Conservation (phyloP, 2,888 invertebrate species). For the Dioctria linearis region DNA sequence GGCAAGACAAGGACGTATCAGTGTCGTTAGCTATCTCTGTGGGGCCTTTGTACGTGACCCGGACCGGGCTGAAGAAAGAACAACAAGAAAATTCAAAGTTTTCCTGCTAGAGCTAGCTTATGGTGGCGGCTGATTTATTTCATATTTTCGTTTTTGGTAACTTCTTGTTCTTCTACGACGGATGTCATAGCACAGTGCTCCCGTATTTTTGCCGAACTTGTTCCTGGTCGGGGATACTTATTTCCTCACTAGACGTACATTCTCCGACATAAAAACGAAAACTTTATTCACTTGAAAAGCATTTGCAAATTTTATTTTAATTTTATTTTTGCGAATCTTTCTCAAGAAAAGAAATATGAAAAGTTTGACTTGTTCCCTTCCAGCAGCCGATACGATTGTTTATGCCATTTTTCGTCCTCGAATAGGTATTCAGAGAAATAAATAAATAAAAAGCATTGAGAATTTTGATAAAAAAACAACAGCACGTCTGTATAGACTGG, state of each 20-base stretch:
- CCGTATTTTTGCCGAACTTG: slow-evolving; percentile 29
- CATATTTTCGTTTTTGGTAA: slow-evolving; percentile 52
- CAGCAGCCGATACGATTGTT: neutral
- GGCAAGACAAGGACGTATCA: slow-evolving; percentile 43
- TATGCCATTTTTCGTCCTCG: neutral
- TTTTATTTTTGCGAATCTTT: slow-evolving; percentile 51
- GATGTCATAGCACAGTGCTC: slow-evolving; percentile 30
- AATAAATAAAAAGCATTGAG: neutral
- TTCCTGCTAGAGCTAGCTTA: slow-evolving; percentile 41
- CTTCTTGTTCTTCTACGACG: slow-evolving; percentile 39
- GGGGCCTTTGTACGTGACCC: slow-evolving; percentile 54
- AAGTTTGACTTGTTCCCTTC: slow-evolving; percentile 39
- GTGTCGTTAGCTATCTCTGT: slow-evolving; percentile 51
- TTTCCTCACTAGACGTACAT: slow-evolving; percentile 9
- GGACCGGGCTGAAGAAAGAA: slow-evolving; percentile 29
- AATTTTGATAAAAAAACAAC: neutral
- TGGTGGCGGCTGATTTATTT: slow-evolving; percentile 57
- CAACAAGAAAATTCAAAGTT: slow-evolving; percentile 56
- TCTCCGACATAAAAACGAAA: slow-evolving; percentile 6
- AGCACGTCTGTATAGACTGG: neutral
- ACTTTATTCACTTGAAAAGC: slow-evolving; percentile 46
- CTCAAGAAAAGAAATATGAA: slow-evolving; percentile 48
- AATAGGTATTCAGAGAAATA: neutral
- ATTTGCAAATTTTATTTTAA: slow-evolving; percentile 55
- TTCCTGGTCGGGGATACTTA: slow-evolving; percentile 21